These are phyloP conservation scores for Oxygymnocypris stewartii DNA, from an alignment of 2,113 vertebrate genomes.

Conservation along the genomic window DNA sequence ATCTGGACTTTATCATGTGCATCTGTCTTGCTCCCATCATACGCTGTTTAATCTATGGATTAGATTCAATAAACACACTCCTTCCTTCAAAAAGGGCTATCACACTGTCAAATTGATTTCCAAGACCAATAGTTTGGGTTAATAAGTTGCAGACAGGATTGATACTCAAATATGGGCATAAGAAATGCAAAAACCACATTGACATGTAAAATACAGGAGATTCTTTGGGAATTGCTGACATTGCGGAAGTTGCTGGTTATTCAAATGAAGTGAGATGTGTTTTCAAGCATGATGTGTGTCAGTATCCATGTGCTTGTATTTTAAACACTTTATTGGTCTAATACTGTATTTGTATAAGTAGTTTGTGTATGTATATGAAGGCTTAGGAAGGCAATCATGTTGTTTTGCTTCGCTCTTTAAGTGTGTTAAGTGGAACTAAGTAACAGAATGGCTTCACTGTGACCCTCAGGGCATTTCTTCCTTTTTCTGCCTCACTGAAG, in stretches of 20 bases:
- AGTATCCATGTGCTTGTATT: not conserved
- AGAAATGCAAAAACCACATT: not conserved
- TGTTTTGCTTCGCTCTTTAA: conserved; percentile 22
- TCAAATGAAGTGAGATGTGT: conserved; percentile 31
- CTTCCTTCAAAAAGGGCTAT: not conserved
- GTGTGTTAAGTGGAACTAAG: conserved; percentile 32
- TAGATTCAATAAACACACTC: conserved; percentile 3
- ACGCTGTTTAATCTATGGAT: not conserved
- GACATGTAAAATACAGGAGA: not conserved
- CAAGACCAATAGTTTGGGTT: not conserved
- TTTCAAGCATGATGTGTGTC: conserved; percentile 1
- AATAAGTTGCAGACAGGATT: not conserved
- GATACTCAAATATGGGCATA: not conserved
- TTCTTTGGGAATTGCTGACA: not conserved
- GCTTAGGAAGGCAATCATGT: conserved; percentile 3
- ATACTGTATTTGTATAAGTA: not conserved
- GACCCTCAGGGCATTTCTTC: conserved; percentile 27
- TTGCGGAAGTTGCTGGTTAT: conserved; percentile 5
- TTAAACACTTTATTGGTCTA: not conserved
- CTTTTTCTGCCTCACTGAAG: conserved; percentile 32
- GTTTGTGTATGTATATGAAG: conserved; percentile 1
- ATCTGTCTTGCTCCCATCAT: not conserved
- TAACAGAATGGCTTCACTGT: conserved; percentile 23
- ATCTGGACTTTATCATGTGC: conserved; percentile 26
- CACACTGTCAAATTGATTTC: conserved; percentile 17